These are phyloP conservation scores for Nomada ferruginata DNA, from an alignment of 2,888 invertebrate genomes.

Conservation along the genomic window DNA sequence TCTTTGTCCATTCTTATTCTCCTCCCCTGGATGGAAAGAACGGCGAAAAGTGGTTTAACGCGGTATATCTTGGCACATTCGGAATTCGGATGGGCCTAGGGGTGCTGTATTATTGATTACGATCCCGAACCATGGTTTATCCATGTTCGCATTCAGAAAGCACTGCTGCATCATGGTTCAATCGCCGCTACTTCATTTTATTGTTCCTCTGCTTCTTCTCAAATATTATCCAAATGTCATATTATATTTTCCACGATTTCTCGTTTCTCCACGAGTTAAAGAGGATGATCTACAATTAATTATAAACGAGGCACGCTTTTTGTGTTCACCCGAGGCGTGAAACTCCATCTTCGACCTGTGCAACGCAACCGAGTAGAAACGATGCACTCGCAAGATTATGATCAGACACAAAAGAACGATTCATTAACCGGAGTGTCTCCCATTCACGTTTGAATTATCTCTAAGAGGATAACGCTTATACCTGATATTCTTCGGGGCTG, in stretches of 20 bases:
- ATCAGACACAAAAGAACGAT: not conserved
- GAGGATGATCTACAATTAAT: no score
- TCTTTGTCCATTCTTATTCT: no score
- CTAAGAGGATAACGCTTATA: slow-evolving; percentile 29
- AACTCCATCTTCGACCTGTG: not conserved
- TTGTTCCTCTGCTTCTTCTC: no score
- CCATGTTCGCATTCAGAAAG: no score
- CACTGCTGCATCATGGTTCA: no score
- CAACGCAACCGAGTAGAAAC: not conserved
- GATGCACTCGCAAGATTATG: slow-evolving; percentile 19
- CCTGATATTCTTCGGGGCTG: slow-evolving; percentile 8
- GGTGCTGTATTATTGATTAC: no score
- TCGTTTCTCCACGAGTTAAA: no score
- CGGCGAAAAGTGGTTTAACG: not conserved
- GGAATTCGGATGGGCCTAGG: no score
- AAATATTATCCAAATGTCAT: no score
- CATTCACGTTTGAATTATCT: slow-evolving; percentile 17
- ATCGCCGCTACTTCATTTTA: no score
- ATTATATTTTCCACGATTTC: no score
- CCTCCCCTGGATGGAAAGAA: not conserved
- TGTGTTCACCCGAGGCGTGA: not conserved
- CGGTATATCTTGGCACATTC: not conserved
- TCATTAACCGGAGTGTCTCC: not conserved
- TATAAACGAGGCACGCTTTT: not conserved
- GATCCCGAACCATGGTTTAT: no score